Percentiles rank a stretch among this genome's conserved stretches.
These are phyloP conservation scores for Drosophila equinoxialis DNA, from an alignment of 1,140 invertebrate genomes.

Conservation along the genomic window DNA sequence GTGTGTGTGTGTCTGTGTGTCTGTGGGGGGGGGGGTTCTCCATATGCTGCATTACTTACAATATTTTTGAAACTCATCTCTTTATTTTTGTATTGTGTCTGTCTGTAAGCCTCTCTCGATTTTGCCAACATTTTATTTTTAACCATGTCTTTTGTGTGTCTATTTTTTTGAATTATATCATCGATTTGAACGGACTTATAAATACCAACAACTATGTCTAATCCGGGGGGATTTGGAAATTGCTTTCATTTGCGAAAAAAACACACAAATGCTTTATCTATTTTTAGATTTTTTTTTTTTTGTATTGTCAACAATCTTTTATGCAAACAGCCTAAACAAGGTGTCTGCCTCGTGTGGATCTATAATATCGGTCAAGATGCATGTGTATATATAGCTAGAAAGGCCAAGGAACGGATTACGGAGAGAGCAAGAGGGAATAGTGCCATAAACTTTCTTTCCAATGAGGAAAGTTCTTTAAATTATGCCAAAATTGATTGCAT, in stretches of 20 bases:
- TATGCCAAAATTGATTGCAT: no score
- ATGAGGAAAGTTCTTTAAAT: no score
- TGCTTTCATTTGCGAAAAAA: slow-evolving; percentile 35
- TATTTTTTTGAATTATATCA: slow-evolving; percentile 35
- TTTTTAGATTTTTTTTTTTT: slow-evolving; percentile 18
- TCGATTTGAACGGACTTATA: slow-evolving; percentile 6
- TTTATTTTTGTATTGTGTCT: background rate
- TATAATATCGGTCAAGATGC: background rate
- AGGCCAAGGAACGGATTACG: background rate
- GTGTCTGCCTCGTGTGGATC: background rate
- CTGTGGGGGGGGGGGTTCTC: slow-evolving; percentile 5
- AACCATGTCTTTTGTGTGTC: slow-evolving; percentile 38
- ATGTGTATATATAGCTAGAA: background rate
- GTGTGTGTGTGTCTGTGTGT: background rate
- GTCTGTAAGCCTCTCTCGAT: background rate
- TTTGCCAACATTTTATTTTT: slow-evolving; percentile 22
- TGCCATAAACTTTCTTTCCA: no score
- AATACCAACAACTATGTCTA: background rate
- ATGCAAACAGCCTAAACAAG: background rate
- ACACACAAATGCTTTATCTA: slow-evolving; percentile 12
- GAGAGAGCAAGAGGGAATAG: background rate
- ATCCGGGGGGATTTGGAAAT: slow-evolving; percentile 31
- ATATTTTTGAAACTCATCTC: slow-evolving; percentile 6
- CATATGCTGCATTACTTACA: slow-evolving; percentile 20
- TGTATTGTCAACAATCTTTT: slow-evolving; percentile 4